These are phyloP conservation scores for Amazona vittata DNA, from an alignment of 2,113 vertebrate genomes.

Conservation along the genomic window DNA sequence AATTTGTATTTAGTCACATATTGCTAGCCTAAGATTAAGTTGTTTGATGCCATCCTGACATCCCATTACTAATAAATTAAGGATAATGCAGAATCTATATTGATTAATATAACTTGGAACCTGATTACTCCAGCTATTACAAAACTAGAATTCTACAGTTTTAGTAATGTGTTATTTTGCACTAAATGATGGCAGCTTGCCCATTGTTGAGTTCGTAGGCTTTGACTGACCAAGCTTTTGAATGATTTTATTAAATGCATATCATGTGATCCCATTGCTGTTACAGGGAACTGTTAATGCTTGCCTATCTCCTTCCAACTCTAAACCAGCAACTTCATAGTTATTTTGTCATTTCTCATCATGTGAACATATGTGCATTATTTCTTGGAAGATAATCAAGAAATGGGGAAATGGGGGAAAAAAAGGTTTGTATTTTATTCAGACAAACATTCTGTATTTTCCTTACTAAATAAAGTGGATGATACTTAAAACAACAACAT, in stretches of 20 bases:
- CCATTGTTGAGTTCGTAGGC: background rate
- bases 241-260: background rate
- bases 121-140: background rate
- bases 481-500: constrained; percentile 59
- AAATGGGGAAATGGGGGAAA: background rate
- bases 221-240: background rate
- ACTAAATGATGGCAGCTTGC: background rate
- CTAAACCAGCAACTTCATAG: background rate
- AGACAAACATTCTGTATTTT: background rate
- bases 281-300: background rate
- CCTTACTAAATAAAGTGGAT: background rate
- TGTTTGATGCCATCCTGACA: background rate
- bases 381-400: background rate
- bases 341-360: background rate
- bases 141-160: background rate
- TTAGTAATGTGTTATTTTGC: background rate
- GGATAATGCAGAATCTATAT: background rate
- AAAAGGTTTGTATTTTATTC: background rate
- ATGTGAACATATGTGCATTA: background rate
- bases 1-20: background rate
- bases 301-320: background rate
- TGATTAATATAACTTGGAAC: background rate
- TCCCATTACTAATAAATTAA: background rate
- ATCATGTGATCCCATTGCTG: background rate
- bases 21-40: background rate